Conservation (phyloP, 1,140 invertebrate genomes). For the Caenorhabditis remanei region DNA sequence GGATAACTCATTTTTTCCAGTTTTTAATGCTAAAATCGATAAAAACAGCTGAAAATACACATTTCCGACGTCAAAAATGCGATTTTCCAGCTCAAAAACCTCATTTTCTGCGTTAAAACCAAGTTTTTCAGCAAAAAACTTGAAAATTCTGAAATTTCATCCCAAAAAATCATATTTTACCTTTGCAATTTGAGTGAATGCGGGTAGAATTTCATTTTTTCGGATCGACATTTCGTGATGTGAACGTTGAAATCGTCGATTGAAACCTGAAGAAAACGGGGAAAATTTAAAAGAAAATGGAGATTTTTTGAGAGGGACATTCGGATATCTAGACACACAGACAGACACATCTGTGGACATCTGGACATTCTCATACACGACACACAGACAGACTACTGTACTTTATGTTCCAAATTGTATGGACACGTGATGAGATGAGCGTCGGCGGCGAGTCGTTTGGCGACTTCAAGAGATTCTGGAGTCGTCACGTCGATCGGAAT, state of each 20-base stretch:
- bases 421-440: not conserved
- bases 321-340: not conserved
- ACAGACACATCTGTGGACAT: not conserved
- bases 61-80: no score
- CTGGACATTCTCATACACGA: no score
- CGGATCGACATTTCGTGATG: not conserved
- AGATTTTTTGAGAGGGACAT: not conserved
- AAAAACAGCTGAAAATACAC: no score
- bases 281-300: no score
- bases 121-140: not conserved
- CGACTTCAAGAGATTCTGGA: no score
- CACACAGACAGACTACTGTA: not conserved
- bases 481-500: no score
- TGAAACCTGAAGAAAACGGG: not conserved
- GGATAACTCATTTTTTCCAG: no score
- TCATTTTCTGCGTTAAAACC: no score
- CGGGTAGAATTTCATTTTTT: not conserved
- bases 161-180: not conserved
- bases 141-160: not conserved
- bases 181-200: constrained; percentile 12
- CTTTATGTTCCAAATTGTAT: not conserved
- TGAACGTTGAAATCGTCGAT: constrained; percentile 8
- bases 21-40: no score
- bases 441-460: not conserved
- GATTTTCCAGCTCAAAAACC: no score